These are phyloP conservation scores for Eurytoma adleriae DNA, from an alignment of 2,888 invertebrate genomes.

Conservation along the genomic window DNA sequence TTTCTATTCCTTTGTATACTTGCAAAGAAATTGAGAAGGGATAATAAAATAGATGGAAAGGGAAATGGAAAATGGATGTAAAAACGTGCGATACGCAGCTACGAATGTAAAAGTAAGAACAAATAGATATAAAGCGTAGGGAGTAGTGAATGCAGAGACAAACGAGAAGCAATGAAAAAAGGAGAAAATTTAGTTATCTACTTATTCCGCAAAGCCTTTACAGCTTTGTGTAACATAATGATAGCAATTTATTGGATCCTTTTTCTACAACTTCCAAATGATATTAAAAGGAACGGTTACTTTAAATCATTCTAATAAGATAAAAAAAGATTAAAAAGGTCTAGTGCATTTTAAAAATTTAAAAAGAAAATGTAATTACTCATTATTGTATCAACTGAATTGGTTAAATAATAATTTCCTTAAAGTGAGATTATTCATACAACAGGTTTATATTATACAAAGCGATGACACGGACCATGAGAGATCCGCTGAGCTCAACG, in stretches of 20 bases:
- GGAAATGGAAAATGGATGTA: conserved; percentile 2
- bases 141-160: conserved; percentile 22
- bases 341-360: too few relatives aligned
- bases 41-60: background rate
- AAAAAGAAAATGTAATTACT: too few relatives aligned
- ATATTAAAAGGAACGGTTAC: too few relatives aligned
- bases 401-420: too few relatives aligned
- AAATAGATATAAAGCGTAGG: background rate
- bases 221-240: conserved; percentile 1
- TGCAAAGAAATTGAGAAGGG: background rate
- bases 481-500: background rate
- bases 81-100: background rate
- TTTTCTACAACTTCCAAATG: too few relatives aligned
- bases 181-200: conserved; percentile 12
- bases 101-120: conserved; percentile 14
- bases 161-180: conserved; percentile 6
- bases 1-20: too few relatives aligned
- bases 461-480: conserved; percentile 6
- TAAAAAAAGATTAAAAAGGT: too few relatives aligned
- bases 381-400: too few relatives aligned
- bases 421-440: background rate
- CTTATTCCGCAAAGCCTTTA: background rate
- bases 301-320: too few relatives aligned
- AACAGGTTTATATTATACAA: background rate
- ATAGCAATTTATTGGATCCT: too few relatives aligned